Percentiles rank a stretch among this genome's conserved stretches.
phyloP scores from a whole-genome alignment of 2,888 invertebrate genomes.

The Lithophane socia region DNA sequence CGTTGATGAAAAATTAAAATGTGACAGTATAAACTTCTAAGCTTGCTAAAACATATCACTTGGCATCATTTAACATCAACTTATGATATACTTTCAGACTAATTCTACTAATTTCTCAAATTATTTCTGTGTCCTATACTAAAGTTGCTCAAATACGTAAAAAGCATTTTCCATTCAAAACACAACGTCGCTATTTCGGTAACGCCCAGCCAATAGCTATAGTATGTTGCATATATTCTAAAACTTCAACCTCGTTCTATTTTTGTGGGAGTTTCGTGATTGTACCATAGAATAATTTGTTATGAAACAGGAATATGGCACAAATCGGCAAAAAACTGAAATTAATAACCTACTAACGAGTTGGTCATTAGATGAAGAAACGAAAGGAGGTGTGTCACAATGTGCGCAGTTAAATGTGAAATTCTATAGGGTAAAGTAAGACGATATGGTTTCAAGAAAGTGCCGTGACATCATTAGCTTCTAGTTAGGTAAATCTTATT shows the following conservation, averaged over 20 bases:
- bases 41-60: slow-evolving; percentile 17
- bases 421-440: slow-evolving; percentile 36
- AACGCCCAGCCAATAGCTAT: slow-evolving; percentile 80
- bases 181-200: slow-evolving; percentile 76
- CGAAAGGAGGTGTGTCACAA: slow-evolving; percentile 49
- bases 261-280: slow-evolving; percentile 77
- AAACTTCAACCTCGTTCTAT: slow-evolving; percentile 81
- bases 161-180: slow-evolving; percentile 71
- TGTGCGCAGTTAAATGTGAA: slow-evolving; percentile 28
- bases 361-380: slow-evolving; percentile 21
- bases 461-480: slow-evolving; percentile 14
- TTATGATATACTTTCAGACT: slow-evolving; percentile 4
- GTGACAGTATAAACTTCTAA: slow-evolving; percentile 1
- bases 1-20: slow-evolving; percentile 13
- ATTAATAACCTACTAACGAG: slow-evolving; percentile 38
- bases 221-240: slow-evolving; percentile 70
- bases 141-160: slow-evolving; percentile 62
- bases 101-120: slow-evolving; percentile 21
- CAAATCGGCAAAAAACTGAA: slow-evolving; percentile 19
- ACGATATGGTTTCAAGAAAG: slow-evolving; percentile 19
- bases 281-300: slow-evolving; percentile 69
- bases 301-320: slow-evolving; percentile 39
- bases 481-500: background rate
- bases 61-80: slow-evolving; percentile 11
- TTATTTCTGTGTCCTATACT: slow-evolving; percentile 16